phyloP scores from a whole-genome alignment of 2,888 invertebrate species.

The Dendrolimus houi region DNA sequence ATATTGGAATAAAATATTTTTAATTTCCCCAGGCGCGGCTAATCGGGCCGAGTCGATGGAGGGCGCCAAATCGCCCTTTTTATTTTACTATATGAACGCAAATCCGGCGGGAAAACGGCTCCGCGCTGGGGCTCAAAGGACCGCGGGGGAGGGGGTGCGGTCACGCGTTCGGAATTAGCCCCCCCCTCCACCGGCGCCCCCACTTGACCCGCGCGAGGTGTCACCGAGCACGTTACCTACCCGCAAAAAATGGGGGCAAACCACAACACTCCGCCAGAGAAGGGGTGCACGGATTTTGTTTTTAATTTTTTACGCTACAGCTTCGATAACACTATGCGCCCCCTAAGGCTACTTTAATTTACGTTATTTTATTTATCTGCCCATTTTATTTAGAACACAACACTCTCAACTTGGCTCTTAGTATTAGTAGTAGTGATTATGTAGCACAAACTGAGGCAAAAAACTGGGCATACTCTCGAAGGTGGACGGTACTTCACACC shows the following conservation, averaged over 20 bases:
- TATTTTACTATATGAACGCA: conserved; percentile 71
- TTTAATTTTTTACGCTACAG: conserved; percentile 54
- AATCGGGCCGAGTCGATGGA: conserved; percentile 69
- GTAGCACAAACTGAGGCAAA: too few relatives aligned
- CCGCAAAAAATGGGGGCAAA: conserved; percentile 58
- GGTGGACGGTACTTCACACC: too few relatives aligned
- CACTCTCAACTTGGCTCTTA: too few relatives aligned
- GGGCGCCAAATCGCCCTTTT: conserved; percentile 73
- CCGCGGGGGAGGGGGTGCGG: conserved; percentile 40
- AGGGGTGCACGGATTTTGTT: conserved; percentile 52
- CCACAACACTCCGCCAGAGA: conserved; percentile 18
- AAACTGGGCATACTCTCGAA: too few relatives aligned
- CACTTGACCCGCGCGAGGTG: conserved; percentile 62
- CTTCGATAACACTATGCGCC: conserved; percentile 32
- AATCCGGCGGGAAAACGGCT: conserved; percentile 69
- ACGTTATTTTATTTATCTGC: too few relatives aligned
- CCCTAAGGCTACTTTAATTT: too few relatives aligned
- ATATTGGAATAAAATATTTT: conserved; percentile 73
- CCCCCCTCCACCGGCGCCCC: conserved; percentile 32
- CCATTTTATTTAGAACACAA: too few relatives aligned
- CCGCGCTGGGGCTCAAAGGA: conserved; percentile 26
- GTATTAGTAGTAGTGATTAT: too few relatives aligned
- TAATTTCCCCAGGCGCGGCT: conserved; percentile 74
- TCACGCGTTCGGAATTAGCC: conserved; percentile 66
- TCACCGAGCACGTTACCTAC: conserved; percentile 65